Evolutionary conservation across 2,888 invertebrate species (phyloP), one percentile per base, ranked within the genome.

Genomic region (Venusia cambrica): DNA sequence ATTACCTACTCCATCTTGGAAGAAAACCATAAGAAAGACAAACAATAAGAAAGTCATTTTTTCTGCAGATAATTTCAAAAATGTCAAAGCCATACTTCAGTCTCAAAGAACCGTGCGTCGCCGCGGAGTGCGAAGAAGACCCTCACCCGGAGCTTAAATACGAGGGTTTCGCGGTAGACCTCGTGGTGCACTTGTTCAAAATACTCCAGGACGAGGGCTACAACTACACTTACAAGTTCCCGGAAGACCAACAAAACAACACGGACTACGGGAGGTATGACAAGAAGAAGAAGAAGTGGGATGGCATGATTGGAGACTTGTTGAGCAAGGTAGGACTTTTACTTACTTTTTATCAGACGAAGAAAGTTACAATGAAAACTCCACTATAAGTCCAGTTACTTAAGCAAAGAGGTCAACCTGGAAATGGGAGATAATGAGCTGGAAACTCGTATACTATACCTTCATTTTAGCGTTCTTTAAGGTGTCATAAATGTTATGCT

Each of bases 151-250:
- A 92, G 6, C 89, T 90, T 29, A 89, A 89, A 49, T 94, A 89
- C 59, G 93, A 93, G 73, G 94, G 93, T 1, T 95, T 93, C 67
- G 91, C 92, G 28, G 90, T 95, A 6, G 95, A 95, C 62, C 75
- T 95, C 12, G 89, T 95, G n/a, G n/a, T n/a, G n/a, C n/a, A n/a
- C 54, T 92, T 96, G 62, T 90, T 94, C 26, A 73, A 79, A 28
- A 78, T 89, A 33, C 73, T 92, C 12, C 89, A n/a, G n/a, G n/a
- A n/a, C n/a, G n/a, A n/a, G n/a, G n/a, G n/a, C n/a, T n/a, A n/a
- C n/a, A 78, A 79, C 28, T 85, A 78, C 27, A 78, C 77, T 1
- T 85, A 75, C 38, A 52, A 62, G 7, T 83, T 84, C 42, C 38
- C 63, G n/a, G n/a, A n/a, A n/a, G n/a, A n/a, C 3, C 54, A 67